Base-by-base conservation (phyloP, 2,888 invertebrate genomes). In the Laothoe populi region DNA sequence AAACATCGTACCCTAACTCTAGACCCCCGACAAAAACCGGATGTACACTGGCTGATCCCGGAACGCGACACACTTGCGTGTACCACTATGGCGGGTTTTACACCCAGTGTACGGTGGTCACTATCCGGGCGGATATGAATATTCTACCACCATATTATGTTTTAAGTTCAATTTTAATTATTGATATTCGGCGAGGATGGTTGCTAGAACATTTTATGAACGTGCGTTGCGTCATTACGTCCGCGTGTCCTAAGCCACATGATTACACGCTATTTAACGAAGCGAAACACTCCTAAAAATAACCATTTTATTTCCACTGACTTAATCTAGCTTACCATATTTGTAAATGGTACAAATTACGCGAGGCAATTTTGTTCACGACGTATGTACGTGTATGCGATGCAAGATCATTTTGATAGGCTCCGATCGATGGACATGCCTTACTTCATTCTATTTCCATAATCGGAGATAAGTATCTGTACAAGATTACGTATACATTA, bases 381-480 rank as follows among this genome's bases (percentile, higher is more conserved):
- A 68, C 65, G 70, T 67, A 68, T 67, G 66, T 68, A 70, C 69
- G 69, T 35, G 10, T 4, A 35, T 10, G 10, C 71, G 69, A 68
- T 65, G 66, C 71, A 70, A 70, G 66, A 73, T 69, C 68, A 73
- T 71, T 72, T 61, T 68, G 66, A 66, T 68, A 63, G 62, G 62
- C 64, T 70, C 67, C 63, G 66, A 62, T 5, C 35, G 64, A 66
- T 67, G 64, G 63, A 62, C 67, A 67, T 74, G 64, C 66, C 68
- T 70, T 66, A 70, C 77, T 76, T 73, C 71, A 81, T 80, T 79
- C 76, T 67, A 63, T 48, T 64, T 62, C 75, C 74, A 64, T 73
- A 70, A 64, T 59, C 61, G 66, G 70, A 60, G 58, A 49, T 58
- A 49, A 49, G 45, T 63, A n/a, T n/a, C n/a, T n/a, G 24, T 16